A percentile compares a stretch with the other conserved stretches of the same genome.
These are phyloP conservation scores for Planococcus citri DNA, from an alignment of 1,140 invertebrate species.

Conservation along the genomic window DNA sequence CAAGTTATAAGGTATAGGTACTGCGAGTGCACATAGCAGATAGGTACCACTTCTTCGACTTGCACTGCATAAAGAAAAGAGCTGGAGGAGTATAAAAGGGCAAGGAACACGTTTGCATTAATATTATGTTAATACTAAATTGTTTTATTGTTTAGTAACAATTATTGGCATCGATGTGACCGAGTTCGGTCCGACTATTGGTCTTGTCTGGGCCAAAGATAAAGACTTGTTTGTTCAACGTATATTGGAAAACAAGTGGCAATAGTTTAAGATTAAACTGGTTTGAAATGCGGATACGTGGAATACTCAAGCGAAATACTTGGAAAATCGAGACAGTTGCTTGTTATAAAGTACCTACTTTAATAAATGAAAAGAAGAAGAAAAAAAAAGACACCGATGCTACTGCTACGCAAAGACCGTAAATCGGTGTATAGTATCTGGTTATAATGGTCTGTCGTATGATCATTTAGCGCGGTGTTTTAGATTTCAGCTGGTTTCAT, in stretches of 20 bases:
- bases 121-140: not conserved
- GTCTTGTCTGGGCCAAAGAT: not conserved
- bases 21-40: too few relatives aligned
- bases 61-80: too few relatives aligned
- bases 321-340: conserved; percentile 1
- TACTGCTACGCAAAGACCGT: not conserved
- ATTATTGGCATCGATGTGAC: not conserved
- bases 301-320: not conserved
- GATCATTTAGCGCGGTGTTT: too few relatives aligned
- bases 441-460: too few relatives aligned
- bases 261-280: not conserved
- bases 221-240: not conserved
- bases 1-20: too few relatives aligned
- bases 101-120: not conserved
- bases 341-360: conserved; percentile 1
- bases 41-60: too few relatives aligned
- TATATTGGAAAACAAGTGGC: not conserved
- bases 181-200: not conserved
- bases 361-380: too few relatives aligned
- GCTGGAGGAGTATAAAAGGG: too few relatives aligned
- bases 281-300: not conserved
- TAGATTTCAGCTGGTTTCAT: too few relatives aligned
- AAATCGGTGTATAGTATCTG: not conserved
- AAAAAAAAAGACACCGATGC: not conserved
- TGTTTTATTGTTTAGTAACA: not conserved